A percentile compares a stretch with the other conserved stretches of the same genome.
These are phyloP conservation scores for Melinopterus prodromus DNA, from an alignment of 2,888 invertebrate genomes.

Conservation along the genomic window DNA sequence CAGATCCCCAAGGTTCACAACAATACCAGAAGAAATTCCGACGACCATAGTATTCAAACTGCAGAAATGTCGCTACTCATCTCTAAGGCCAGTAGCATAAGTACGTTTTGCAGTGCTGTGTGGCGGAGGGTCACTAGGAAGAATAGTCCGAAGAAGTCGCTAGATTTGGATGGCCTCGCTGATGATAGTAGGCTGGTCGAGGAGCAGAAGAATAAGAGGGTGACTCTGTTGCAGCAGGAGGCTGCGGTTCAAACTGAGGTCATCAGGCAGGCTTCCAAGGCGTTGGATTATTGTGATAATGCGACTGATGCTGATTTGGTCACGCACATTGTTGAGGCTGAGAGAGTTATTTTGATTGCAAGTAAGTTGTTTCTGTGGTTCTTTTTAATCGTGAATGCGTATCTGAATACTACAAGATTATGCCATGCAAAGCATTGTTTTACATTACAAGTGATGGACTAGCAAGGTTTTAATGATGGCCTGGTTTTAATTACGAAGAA, in stretches of 20 bases:
- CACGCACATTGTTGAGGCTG: slow-evolving; percentile 49
- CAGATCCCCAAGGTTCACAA: slow-evolving; percentile 6
- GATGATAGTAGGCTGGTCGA: slow-evolving; percentile 23
- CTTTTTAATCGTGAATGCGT: no score
- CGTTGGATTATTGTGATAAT: slow-evolving; percentile 46
- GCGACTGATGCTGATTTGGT: slow-evolving; percentile 36
- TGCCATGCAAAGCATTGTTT: no score
- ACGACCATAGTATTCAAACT: slow-evolving; percentile 36
- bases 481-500: no score
- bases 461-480: no score
- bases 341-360: slow-evolving; percentile 51
- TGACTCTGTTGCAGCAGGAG: slow-evolving; percentile 35
- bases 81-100: slow-evolving; percentile 39
- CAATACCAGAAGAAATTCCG: slow-evolving; percentile 7
- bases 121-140: slow-evolving; percentile 28
- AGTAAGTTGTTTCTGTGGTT: slow-evolving; percentile 38
- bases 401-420: no score
- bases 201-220: slow-evolving; percentile 15
- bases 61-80: slow-evolving; percentile 41
- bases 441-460: no score
- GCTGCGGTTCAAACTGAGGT: slow-evolving; percentile 50
- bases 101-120: slow-evolving; percentile 26
- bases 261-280: slow-evolving; percentile 52
- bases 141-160: slow-evolving; percentile 7
- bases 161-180: slow-evolving; percentile 15